Evolutionary conservation across 2,113 vertebrate genomes (phyloP).

Genomic region (Sisor rabdophorus): DNA sequence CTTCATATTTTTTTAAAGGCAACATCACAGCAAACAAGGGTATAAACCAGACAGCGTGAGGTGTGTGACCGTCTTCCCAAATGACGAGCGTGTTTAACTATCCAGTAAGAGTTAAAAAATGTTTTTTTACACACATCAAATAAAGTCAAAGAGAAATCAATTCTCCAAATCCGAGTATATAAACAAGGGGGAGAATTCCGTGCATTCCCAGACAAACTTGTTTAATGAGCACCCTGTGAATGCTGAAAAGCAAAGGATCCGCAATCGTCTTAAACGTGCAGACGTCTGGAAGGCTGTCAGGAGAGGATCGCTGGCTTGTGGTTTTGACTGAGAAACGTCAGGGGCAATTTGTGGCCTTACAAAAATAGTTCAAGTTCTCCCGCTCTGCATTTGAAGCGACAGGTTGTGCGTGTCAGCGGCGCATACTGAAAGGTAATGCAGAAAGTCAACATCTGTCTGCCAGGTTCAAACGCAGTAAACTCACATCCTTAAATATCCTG

Average conservation of each 20-base stretch:
- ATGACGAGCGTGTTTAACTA: too few species aligned
- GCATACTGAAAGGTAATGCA: background rate
- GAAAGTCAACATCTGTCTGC: too few species aligned
- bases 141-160: background rate
- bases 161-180: background rate
- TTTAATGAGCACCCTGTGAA: slow-evolving; percentile 22
- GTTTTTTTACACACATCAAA: background rate
- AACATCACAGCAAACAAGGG: background rate
- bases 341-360: slow-evolving; percentile 12
- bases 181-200: slow-evolving; percentile 2
- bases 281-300: background rate
- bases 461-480: too few species aligned
- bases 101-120: too few species aligned
- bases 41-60: background rate
- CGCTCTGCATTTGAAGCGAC: slow-evolving; percentile 9
- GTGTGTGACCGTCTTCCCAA: too few species aligned
- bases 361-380: slow-evolving; percentile 3
- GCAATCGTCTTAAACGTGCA: background rate
- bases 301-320: slow-evolving; percentile 1
- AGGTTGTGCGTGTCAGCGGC: slow-evolving; percentile 1
- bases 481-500: too few species aligned
- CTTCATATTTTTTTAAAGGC: background rate
- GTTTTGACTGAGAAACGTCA: background rate
- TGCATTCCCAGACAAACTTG: slow-evolving; percentile 36
- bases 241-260: background rate